Evolutionary conservation across 2,888 invertebrate genomes (phyloP), one percentile per base, ranked within the genome.

Genomic region (Latrodectus elegans): DNA sequence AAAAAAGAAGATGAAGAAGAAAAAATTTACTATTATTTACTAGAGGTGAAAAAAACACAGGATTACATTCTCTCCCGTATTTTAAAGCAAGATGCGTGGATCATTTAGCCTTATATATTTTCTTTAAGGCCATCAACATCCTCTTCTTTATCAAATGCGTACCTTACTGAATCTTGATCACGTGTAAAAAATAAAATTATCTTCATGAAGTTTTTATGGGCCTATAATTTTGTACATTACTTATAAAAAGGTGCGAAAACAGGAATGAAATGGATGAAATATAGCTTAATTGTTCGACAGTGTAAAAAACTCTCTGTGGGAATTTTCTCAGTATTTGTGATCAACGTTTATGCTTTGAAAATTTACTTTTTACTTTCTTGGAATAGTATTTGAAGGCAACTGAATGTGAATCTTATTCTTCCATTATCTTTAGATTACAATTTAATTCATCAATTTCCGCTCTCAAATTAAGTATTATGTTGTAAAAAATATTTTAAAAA

Each of bases 271-370:
- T 51, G 52, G 38, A 64, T 67, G 67, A 74, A 65, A 74, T 78
- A 65, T 12, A 51, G 60, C 72, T 78, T 84, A 84, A 78, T 74
- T 84, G 84, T 78, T 84, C 55, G 55, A 60, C 71, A 78, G 53
- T 53, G 71, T 26, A 78, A 22, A 55, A 55, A 73, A 53, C 12
- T 55, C 52, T 55, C 38, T 73, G 26, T 84, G 84, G 70, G 84
- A 84, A 84, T 52, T 53, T 84, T 84, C 84, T 78, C 84, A 84
- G 73, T 75, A 9, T 65, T 52, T 64, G 38, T 12, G 49, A 64
- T 38, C 74, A 76, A 55, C 67, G 60, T 78, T 60, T 10, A 10
- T 60, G 78, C 72, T 72, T 72, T 78, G 73, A 76, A 77, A 71
- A 53, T 77, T 68, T 12, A n/a, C 38, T 38, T 67, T 38, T 64